Base-by-base conservation (phyloP, 2,797 vertebrate genomes). In the Glossophaga mutica region DNA sequence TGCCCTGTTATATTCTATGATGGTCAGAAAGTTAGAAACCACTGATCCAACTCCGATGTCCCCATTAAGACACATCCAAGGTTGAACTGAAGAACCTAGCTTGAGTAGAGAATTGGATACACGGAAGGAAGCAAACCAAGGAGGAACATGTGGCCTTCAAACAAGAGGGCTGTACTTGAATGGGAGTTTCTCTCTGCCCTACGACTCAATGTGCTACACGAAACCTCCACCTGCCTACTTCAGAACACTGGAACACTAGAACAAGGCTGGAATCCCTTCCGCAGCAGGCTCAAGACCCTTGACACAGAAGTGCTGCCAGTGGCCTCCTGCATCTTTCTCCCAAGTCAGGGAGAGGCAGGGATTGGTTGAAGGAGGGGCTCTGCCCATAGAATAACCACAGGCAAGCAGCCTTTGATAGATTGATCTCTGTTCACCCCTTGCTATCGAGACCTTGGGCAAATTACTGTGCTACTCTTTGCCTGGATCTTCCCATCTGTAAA, bases 401-500 rank as follows among this genome's bases (percentile, higher is more conserved):
- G 14, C 32, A 84, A 15, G 22, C 4, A 82, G 32, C 5, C 62
- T 37, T 78, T 46, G 74, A 76, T 0, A 70, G 32, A 85, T 29
- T 85, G 37, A 83, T 77, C 44, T 92, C 34, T 67, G 42, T n/a
- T 37, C 24, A 67, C 34, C 21, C 37, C 74, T 91, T 83, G 68
- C 39, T 48, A 70, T 73, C 34, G 8, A 93, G 44, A 93, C 44
- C 15, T 29, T 71, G 14, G 29, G 34, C 39, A 65, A 95, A 32
- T 86, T 65, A 81, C 4, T 94, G 59, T 46, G n/a, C 59, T 82
- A 82, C 12, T 70, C 68, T 95, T 87, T 90, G 57, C 55, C 44
- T 93, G 26, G 39, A 85, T 70, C 90, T 90, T 18, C 83, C 50
- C 26, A 89, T 46, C 57, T 93, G 26, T 94, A 89, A 95, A 95